Conservation (phyloP, 2,797 vertebrate species). For the Mormyrus hasselquistii region DNA sequence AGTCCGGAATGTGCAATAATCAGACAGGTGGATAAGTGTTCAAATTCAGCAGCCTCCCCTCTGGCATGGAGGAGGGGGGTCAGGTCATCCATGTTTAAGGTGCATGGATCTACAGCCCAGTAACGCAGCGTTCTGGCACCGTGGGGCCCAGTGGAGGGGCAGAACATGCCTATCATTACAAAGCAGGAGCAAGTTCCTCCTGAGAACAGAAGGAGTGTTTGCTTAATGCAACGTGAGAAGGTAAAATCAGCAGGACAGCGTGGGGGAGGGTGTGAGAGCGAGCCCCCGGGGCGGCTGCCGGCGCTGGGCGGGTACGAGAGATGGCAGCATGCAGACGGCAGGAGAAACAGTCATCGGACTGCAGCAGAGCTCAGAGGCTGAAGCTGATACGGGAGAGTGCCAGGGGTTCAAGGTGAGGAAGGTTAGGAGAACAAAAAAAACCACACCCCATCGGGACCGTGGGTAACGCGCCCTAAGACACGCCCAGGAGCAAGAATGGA, state of each 20-base stretch:
- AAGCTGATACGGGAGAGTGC: background rate
- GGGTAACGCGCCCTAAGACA: too few relatives aligned
- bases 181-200: background rate
- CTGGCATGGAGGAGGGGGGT: background rate
- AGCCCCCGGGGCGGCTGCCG: background rate
- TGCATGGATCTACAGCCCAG: background rate
- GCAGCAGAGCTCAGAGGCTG: background rate
- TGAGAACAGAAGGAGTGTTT: background rate
- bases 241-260: background rate
- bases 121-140: background rate
- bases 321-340: background rate
- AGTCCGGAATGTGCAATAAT: background rate
- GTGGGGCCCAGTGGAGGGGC: background rate
- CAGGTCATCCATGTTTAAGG: background rate
- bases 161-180: background rate
- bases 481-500: background rate
- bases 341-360: background rate
- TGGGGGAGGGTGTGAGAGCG: background rate
- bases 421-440: background rate
- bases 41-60: background rate
- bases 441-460: too few relatives aligned
- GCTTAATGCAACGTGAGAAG: background rate
- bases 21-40: background rate
- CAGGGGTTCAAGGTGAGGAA: background rate
- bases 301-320: background rate